Evolutionary conservation across 2,888 invertebrate genomes (phyloP), one percentile per base, ranked within the genome.

Genomic region (Chloroclysta siterata): DNA sequence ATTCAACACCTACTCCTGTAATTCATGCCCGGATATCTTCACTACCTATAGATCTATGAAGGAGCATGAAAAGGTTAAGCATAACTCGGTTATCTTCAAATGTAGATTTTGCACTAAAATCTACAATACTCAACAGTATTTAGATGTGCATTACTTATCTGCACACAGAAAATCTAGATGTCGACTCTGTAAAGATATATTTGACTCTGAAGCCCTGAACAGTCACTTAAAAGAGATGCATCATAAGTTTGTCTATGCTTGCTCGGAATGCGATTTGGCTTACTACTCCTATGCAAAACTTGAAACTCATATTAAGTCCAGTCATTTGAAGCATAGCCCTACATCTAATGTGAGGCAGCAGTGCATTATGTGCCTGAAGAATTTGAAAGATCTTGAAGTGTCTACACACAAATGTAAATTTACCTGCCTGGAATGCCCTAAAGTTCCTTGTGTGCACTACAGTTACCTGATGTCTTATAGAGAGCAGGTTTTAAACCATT

Each of bases 401-500:
- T 76, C 71, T n/a, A 69, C 57, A 2, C 85, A 85, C 56, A 84
- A 77, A 65, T 85, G 85, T 59, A 85, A 83, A 61, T 85, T 81
- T 59, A 72, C 74, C 5, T 85, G 85, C 55, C 68, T 82, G 0
- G 83, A 85, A 58, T 86, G 86, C 58, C 65, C 71, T 28, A 74
- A 78, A 0, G 76, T 78, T 60, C 80, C 84, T 0, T 87, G 87
- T 41, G 55, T 85, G 22, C 87, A 87, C 72, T 79, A 81, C 28
- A 79, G 72, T 53, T 87, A 83, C 63, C 68, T 87, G 2, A 74
- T 79, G 53, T 81, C 82, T 0, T 86, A 78, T 53, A 75, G 82
- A 58, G 82, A 85, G 7, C 86, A 86, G 55, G 58, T 82, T 0
- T 59, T 80, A 10, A 80, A 72, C 22, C 79, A 81, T 59, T 69